These are phyloP conservation scores for Copidosoma aretas DNA, from an alignment of 2,888 invertebrate genomes.

Conservation along the genomic window DNA sequence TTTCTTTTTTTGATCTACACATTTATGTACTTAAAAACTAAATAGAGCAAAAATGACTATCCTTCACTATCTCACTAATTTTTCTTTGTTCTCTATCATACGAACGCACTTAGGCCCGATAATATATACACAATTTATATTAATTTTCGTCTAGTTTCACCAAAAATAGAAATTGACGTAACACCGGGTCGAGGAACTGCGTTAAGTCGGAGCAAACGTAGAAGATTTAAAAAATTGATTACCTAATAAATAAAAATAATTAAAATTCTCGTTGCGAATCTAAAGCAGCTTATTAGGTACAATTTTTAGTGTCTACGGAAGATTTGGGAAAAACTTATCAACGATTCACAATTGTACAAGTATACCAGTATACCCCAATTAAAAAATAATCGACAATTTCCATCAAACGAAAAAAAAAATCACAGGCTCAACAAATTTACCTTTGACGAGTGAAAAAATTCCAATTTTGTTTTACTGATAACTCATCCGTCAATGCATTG, in stretches of 20 bases:
- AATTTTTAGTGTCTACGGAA: background rate
- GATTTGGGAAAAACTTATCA: background rate
- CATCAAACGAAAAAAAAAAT: too few relatives aligned
- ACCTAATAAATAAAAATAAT: background rate
- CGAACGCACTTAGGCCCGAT: slow-evolving; percentile 44
- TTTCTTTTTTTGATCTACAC: slow-evolving; percentile 3
- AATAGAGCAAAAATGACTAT: slow-evolving; percentile 23
- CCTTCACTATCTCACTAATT: slow-evolving; percentile 5
- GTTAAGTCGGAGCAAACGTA: background rate
- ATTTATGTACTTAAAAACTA: slow-evolving; percentile 9
- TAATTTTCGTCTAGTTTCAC: slow-evolving; percentile 2
- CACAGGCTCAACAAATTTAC: too few relatives aligned
- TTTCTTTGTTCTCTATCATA: background rate
- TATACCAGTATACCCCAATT: background rate
- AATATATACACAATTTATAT: slow-evolving; percentile 41
- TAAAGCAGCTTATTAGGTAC: too few relatives aligned
- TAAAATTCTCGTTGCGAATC: too few relatives aligned
- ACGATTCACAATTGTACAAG: background rate
- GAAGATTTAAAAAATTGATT: background rate
- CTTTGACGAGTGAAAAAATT: too few relatives aligned
- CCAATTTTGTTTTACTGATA: too few relatives aligned
- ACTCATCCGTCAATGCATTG: too few relatives aligned
- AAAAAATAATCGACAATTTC: too few relatives aligned
- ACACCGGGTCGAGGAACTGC: background rate
- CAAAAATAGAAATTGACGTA: slow-evolving; percentile 12